Conservation (phyloP, 2,797 vertebrate species). For the Trichosurus vulpecula region DNA sequence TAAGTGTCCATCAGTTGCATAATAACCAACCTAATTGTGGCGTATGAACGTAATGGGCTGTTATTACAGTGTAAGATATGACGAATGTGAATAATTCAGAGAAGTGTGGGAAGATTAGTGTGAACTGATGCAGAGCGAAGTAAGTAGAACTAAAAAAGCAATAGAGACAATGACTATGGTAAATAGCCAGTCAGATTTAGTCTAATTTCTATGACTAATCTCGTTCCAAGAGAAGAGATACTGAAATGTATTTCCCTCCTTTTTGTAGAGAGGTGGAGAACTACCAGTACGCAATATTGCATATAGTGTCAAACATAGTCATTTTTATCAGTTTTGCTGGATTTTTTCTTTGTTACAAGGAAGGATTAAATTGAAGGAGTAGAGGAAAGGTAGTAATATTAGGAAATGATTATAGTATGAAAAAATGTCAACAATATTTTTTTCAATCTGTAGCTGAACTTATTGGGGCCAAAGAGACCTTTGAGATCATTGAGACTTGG, state of each 20-base stretch:
- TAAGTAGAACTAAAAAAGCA: background rate
- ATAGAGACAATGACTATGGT: background rate
- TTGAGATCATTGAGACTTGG: background rate
- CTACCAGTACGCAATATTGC: background rate
- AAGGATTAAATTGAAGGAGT: background rate
- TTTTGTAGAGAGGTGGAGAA: background rate
- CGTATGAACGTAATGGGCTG: background rate
- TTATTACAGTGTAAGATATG: background rate
- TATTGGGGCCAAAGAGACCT: background rate
- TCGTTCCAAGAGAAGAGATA: background rate
- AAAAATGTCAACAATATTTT: background rate
- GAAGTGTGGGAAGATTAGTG: background rate
- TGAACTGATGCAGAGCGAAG: background rate
- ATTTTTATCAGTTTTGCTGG: background rate
- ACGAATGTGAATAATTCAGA: background rate
- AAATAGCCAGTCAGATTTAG: background rate
- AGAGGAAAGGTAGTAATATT: background rate
- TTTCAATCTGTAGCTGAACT: background rate
- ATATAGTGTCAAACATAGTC: background rate
- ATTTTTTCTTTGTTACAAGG: background rate
- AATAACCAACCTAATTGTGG: background rate
- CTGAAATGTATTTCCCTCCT: background rate
- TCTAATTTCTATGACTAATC: background rate
- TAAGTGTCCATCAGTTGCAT: background rate
- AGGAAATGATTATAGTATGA: background rate